A percentile compares a stretch with the other conserved stretches of the same genome.
These are phyloP conservation scores for Caenorhabditis zanzibari DNA, from an alignment of 2,888 invertebrate species.

Conservation along the genomic window DNA sequence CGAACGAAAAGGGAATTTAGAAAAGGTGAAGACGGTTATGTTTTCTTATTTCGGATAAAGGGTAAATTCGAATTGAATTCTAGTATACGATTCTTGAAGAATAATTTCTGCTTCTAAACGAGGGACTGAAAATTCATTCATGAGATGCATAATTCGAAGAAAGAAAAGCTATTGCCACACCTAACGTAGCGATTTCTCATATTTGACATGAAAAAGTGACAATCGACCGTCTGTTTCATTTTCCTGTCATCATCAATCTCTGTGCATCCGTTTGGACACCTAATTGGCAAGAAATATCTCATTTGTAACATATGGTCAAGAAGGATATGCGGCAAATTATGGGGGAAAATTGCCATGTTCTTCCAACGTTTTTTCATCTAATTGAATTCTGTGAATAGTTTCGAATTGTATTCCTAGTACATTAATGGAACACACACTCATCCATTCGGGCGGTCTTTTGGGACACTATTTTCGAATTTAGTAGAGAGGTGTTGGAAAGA, in stretches of 20 bases:
- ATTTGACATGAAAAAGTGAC: constrained; percentile 34
- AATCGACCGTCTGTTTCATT: constrained; percentile 35
- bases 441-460: not conserved
- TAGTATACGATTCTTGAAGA: too few relatives aligned
- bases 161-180: too few relatives aligned
- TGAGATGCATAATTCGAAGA: too few relatives aligned
- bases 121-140: not conserved
- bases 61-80: not conserved
- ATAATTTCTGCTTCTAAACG: not conserved
- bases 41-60: constrained; percentile 3
- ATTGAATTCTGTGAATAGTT: not conserved
- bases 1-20: constrained; percentile 1
- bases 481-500: constrained; percentile 14
- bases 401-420: constrained; percentile 4
- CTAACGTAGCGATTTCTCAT: constrained; percentile 19
- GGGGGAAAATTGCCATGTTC: constrained; percentile 15
- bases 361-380: not conserved
- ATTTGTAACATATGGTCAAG: constrained; percentile 60
- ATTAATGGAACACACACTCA: constrained; percentile 2
- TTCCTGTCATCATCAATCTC: constrained; percentile 56
- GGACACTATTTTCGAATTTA: constrained; percentile 7
- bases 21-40: not conserved
- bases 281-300: constrained; percentile 49
- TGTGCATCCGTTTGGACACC: constrained; percentile 10
- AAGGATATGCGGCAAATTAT: constrained; percentile 24